Evolutionary conservation across 1,140 invertebrate genomes (phyloP), one percentile per base, ranked within the genome.

Genomic region (Tetramorium alpestre): DNA sequence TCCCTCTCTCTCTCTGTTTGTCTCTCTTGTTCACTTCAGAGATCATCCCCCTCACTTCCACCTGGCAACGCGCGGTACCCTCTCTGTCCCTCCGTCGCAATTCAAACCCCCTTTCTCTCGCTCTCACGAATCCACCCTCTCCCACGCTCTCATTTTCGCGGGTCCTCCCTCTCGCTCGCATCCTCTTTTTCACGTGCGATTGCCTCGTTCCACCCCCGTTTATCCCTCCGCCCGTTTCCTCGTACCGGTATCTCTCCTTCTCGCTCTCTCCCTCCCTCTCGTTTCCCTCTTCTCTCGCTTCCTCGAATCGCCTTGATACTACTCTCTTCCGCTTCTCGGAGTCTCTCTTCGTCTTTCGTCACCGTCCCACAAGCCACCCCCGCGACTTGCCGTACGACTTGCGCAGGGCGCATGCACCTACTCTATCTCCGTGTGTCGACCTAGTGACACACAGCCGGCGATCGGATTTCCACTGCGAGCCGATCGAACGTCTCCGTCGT

Each of bases 401-500:
- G 73, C 73, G 86, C 25, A 78, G 73, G 67, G 58, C 89, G 88
- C 89, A 90, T 82, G 90, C 67, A 49, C 25, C 22, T 60, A 77
- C 70, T 67, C 56, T 77, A 77, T 85, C 56, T 56, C 13, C 18
- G 25, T 69, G 22, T 69, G 22, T 47, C 86, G 89, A 90, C 89
- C 89, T 88, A 90, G 54, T 90, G 89, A 90, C 89, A 90, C 69
- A 85, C 28, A 89, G 87, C 25, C n/a, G 41, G 25, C 10, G 16
- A 64, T 64, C 38, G 3, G 60, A 87, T 90, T 85, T 85, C 28
- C 73, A 69, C 28, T 72, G 18, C 3, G 10, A 33, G 6, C 33
- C 77, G 67, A 90, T 87, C 88, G 69, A 88, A 81, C 51, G 47
- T 18, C 11, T 13, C 1, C 25, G 10, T 13, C n/a, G 22, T 80